Evolutionary conservation across 2,888 invertebrate genomes (phyloP).

Genomic region (Agrilus cyanescens): DNA sequence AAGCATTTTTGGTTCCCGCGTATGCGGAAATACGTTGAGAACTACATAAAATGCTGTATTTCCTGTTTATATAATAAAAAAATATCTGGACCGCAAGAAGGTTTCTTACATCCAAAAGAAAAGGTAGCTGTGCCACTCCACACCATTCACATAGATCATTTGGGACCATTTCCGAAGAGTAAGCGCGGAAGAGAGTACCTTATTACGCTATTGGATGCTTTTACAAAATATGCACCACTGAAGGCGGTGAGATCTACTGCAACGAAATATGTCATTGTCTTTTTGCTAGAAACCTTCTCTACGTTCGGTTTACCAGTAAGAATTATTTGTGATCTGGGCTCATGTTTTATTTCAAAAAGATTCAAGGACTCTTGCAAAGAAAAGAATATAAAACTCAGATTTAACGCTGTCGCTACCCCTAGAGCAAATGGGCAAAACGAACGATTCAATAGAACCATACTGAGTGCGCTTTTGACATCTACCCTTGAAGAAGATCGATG

Average conservation of each 20-base stretch:
- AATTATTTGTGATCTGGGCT: conserved; percentile 30
- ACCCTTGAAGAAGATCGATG: conserved; percentile 24
- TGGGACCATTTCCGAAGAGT: conserved; percentile 30
- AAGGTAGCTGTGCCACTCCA: conserved; percentile 30
- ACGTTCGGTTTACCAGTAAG: conserved; percentile 20
- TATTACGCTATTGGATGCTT: conserved; percentile 27
- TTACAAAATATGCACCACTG: conserved; percentile 27
- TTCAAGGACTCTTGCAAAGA: conserved; percentile 25
- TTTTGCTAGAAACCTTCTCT: conserved; percentile 17
- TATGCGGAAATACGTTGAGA: conserved; percentile 27
- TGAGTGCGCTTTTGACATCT: conserved; percentile 19
- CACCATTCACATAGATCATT: conserved; percentile 32
- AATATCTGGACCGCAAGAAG: conserved; percentile 19
- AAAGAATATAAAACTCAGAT: conserved; percentile 20
- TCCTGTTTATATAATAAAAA: conserved; percentile 29
- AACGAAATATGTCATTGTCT: conserved; percentile 18
- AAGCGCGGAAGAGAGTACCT: conserved; percentile 24
- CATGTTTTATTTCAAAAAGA: conserved; percentile 25
- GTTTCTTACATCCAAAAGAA: conserved; percentile 30
- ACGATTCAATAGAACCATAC: conserved; percentile 23
- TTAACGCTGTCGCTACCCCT: conserved; percentile 23
- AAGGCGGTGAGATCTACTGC: conserved; percentile 22
- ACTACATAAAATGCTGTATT: conserved; percentile 31
- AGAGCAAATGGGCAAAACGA: conserved; percentile 28
- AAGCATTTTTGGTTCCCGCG: conserved; percentile 20